Percentiles rank a stretch among this genome's conserved stretches.
phyloP scores from a whole-genome alignment of 2,113 vertebrate species.

The cat (Felis catus) region DNA sequence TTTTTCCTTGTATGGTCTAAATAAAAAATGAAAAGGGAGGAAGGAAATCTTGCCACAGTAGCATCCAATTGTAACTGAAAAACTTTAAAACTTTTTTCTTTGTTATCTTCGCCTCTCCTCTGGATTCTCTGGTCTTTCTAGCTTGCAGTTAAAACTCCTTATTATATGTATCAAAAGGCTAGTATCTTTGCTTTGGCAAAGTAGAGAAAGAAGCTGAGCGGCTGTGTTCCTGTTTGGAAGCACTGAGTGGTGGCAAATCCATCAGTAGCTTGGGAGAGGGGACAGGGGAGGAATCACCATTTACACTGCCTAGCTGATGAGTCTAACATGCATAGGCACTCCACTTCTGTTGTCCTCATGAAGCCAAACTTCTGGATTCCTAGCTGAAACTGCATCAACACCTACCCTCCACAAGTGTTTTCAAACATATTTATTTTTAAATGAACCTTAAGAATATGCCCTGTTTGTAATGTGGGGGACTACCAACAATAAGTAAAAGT shows the following conservation, averaged over 20 bases:
- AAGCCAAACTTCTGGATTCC: background rate
- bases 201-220: background rate
- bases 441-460: conserved; percentile 26
- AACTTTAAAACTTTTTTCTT: background rate
- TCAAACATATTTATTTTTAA: background rate
- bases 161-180: background rate
- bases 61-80: background rate
- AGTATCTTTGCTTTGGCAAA: background rate
- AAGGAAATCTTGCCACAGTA: background rate
- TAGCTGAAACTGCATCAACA: conserved; percentile 3
- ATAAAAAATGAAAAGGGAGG: background rate
- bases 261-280: background rate
- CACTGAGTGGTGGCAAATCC: background rate
- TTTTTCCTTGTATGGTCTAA: background rate
- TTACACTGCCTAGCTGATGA: background rate
- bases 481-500: background rate
- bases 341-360: background rate
- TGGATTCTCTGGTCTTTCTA: background rate
- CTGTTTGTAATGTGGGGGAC: background rate
- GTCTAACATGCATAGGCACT: background rate
- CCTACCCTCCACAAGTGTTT: background rate
- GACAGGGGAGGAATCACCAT: background rate
- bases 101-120: background rate
- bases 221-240: background rate
- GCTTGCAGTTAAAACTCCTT: background rate